Evolutionary conservation across 2,888 invertebrate genomes (phyloP).

Genomic region (Rhagophthalmus giganteus): DNA sequence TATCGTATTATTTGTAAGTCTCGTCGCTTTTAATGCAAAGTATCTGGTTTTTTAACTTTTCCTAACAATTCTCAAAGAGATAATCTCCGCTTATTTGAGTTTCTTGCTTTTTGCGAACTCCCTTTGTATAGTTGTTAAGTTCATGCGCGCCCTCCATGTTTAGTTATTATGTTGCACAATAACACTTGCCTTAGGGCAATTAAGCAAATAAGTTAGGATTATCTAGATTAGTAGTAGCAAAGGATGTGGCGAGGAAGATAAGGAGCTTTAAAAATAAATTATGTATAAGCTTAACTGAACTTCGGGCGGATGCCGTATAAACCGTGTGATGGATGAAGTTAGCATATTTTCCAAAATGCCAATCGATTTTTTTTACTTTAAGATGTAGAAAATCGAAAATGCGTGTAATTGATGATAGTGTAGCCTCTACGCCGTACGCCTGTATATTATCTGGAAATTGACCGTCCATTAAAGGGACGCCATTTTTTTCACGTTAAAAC

Average conservation of each 20-base stretch:
- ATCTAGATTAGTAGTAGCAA: slow-evolving; percentile 24
- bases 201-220: slow-evolving; percentile 32
- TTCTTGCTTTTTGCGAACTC: slow-evolving; percentile 7
- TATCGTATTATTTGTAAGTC: slow-evolving; percentile 63
- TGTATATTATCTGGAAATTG: not conserved
- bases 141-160: slow-evolving; percentile 16
- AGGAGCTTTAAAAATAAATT: slow-evolving; percentile 36
- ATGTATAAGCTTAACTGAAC: slow-evolving; percentile 34
- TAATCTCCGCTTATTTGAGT: slow-evolving; percentile 9
- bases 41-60: slow-evolving; percentile 17
- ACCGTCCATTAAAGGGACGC: not conserved
- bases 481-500: not conserved
- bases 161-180: slow-evolving; percentile 26
- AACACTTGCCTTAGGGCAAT: slow-evolving; percentile 29
- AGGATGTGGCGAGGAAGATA: slow-evolving; percentile 25
- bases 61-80: slow-evolving; percentile 15
- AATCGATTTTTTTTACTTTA: not conserved
- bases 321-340: slow-evolving; percentile 29
- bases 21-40: slow-evolving; percentile 18
- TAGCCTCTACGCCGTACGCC: too few species aligned
- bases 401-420: too few species aligned
- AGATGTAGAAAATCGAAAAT: too few species aligned
- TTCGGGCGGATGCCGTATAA: slow-evolving; percentile 30
- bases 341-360: too few species aligned
- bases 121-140: slow-evolving; percentile 11